A percentile compares a stretch with the other conserved stretches of the same genome.
These are phyloP conservation scores for Sceloporus undulatus DNA, from an alignment of 2,113 vertebrate species.

Conservation along the genomic window DNA sequence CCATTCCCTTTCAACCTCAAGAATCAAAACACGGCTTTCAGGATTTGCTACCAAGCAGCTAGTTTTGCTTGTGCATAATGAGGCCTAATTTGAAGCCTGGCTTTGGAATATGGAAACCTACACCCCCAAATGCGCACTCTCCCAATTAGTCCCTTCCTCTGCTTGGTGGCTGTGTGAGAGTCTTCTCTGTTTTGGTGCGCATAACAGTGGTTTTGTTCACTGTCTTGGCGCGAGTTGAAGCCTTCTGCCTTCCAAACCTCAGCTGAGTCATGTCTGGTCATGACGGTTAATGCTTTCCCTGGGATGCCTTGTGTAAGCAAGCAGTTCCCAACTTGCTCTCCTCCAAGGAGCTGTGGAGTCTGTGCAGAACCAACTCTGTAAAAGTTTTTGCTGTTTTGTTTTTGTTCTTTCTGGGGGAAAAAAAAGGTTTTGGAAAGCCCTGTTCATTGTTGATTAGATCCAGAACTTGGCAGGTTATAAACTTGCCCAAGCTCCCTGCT, in stretches of 20 bases:
- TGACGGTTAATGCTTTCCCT: constrained; percentile 18
- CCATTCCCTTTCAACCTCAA: too few relatives aligned
- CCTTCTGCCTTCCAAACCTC: not conserved
- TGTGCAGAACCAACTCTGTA: not conserved
- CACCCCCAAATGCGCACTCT: not conserved
- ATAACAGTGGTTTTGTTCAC: not conserved
- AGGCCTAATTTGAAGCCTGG: not conserved
- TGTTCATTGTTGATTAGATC: not conserved
- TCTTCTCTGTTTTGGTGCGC: not conserved
- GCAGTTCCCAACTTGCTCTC: not conserved
- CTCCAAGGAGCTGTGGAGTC: not conserved
- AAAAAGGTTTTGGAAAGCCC: not conserved
- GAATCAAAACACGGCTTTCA: not conserved
- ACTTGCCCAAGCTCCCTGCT: too few relatives aligned
- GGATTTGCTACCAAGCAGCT: not conserved
- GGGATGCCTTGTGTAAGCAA: constrained; percentile 18
- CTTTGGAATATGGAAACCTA: not conserved
- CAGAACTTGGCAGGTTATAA: not conserved
- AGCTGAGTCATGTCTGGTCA: constrained; percentile 43
- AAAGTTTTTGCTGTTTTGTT: not conserved
- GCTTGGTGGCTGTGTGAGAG: not conserved
- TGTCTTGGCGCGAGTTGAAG: not conserved
- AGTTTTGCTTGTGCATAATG: not conserved
- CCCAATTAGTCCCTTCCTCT: not conserved
- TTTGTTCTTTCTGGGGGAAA: not conserved